Percentiles rank a stretch among this genome's conserved stretches.
Conservation (phyloP, 2,113 vertebrate species). For the Acanthochromis polyacanthus region DNA sequence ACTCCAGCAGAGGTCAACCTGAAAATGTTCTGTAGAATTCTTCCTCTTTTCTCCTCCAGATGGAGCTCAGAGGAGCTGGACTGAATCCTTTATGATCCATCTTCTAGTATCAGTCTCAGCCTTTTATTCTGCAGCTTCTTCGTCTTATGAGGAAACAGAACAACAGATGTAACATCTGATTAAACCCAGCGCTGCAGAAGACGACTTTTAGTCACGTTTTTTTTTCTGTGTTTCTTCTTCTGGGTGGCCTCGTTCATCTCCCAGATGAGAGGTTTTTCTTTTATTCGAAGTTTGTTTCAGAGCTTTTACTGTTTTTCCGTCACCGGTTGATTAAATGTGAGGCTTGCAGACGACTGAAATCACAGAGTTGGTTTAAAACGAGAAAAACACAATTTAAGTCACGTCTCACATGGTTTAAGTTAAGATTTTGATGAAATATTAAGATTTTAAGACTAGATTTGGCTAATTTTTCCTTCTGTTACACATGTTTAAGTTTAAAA, state of each 20-base stretch:
- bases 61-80: conserved; percentile 74
- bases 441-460: no score
- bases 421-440: no score
- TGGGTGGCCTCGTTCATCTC: conserved; percentile 68
- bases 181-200: not conserved
- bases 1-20: conserved; percentile 15
- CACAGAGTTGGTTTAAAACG: not conserved
- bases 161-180: conserved; percentile 57
- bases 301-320: conserved; percentile 11
- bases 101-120: conserved; percentile 69
- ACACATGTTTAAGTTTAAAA: no score
- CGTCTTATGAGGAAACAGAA: conserved; percentile 64
- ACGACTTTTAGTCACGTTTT: no score
- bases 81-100: no score
- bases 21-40: not conserved
- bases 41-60: not conserved
- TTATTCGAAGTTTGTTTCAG: conserved; percentile 52
- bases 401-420: no score
- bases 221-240: not conserved
- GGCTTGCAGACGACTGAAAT: not conserved
- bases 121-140: conserved; percentile 71
- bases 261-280: conserved; percentile 61
- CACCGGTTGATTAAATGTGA: conserved; percentile 1
- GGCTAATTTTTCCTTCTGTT: no score
- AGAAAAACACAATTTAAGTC: not conserved